Evolutionary conservation across 2,888 invertebrate genomes (phyloP).

Genomic region (Carabus problematicus): DNA sequence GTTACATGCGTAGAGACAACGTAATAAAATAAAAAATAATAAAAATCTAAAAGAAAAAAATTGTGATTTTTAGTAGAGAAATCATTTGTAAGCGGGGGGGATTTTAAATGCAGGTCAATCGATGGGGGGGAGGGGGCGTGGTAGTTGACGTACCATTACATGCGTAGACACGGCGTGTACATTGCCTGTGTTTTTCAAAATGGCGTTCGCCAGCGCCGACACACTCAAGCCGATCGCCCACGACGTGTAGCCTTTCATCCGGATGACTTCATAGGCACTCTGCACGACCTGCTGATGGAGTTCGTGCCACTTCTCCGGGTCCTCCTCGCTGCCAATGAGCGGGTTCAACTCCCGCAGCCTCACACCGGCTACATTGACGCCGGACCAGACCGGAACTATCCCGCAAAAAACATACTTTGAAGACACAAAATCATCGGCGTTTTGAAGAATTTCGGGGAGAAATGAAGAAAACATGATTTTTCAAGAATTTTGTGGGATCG

Average conservation of each 20-base stretch:
- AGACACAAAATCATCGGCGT: too few species aligned
- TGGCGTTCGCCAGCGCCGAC: slow-evolving; percentile 72
- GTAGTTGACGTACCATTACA: too few species aligned
- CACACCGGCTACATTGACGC: slow-evolving; percentile 91
- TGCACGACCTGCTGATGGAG: slow-evolving; percentile 83
- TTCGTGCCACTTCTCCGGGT: slow-evolving; percentile 80
- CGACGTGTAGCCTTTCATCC: slow-evolving; percentile 87
- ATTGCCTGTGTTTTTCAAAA: slow-evolving; percentile 75
- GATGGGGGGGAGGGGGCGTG: too few species aligned
- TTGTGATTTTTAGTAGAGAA: not conserved
- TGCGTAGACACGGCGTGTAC: slow-evolving; percentile 82
- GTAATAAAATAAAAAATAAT: too few species aligned
- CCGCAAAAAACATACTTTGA: too few species aligned
- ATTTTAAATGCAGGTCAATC: too few species aligned
- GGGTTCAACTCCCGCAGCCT: slow-evolving; percentile 80
- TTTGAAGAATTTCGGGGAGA: slow-evolving; percentile 27
- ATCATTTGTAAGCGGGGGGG: too few species aligned
- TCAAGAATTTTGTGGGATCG: not conserved
- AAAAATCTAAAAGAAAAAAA: too few species aligned
- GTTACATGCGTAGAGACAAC: too few species aligned
- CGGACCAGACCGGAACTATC: slow-evolving; percentile 90
- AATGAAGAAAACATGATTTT: not conserved
- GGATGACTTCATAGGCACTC: slow-evolving; percentile 88
- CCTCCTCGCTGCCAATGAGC: slow-evolving; percentile 72
- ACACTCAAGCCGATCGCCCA: slow-evolving; percentile 90